Evolutionary conservation across 1,140 invertebrate species (phyloP).

Genomic region (Gryon sp.): DNA sequence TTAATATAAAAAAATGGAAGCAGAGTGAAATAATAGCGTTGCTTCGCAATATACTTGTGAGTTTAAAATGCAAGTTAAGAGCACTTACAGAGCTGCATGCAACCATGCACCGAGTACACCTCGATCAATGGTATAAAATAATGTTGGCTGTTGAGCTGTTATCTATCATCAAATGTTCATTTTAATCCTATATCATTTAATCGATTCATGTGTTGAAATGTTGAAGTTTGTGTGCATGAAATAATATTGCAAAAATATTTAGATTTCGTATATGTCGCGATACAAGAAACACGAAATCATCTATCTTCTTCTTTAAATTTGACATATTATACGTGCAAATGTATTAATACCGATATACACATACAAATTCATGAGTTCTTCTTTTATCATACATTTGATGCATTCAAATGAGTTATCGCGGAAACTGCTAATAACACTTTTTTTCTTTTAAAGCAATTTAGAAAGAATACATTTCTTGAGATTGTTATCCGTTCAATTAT

Average conservation of each 20-base stretch:
- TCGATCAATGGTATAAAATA: conserved; percentile 59
- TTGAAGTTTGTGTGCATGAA: conserved; percentile 14
- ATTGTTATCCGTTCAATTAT: no score
- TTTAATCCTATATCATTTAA: conserved; percentile 55
- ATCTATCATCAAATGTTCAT: conserved; percentile 59
- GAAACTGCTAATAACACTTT: no score
- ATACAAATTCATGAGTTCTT: conserved; percentile 17
- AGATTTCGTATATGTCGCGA: conserved; percentile 12
- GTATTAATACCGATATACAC: conserved; percentile 31
- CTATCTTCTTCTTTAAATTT: conserved; percentile 57
- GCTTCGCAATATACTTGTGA: conserved; percentile 18
- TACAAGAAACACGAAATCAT: conserved; percentile 27
- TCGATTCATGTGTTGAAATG: conserved; percentile 49
- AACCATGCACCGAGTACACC: conserved; percentile 20
- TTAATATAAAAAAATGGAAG: neutral
- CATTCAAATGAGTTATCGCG: neutral
- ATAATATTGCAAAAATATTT: conserved; percentile 45
- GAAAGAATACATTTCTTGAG: no score
- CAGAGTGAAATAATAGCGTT: conserved; percentile 34
- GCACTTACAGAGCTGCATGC: conserved; percentile 25
- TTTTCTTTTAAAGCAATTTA: no score
- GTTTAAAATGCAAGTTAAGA: conserved; percentile 32
- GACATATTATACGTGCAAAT: conserved; percentile 12
- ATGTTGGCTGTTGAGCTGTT: conserved; percentile 36
- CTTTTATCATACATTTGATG: neutral